phyloP scores from a whole-genome alignment of 2,113 vertebrate species.

The Osmerus eperlanus region DNA sequence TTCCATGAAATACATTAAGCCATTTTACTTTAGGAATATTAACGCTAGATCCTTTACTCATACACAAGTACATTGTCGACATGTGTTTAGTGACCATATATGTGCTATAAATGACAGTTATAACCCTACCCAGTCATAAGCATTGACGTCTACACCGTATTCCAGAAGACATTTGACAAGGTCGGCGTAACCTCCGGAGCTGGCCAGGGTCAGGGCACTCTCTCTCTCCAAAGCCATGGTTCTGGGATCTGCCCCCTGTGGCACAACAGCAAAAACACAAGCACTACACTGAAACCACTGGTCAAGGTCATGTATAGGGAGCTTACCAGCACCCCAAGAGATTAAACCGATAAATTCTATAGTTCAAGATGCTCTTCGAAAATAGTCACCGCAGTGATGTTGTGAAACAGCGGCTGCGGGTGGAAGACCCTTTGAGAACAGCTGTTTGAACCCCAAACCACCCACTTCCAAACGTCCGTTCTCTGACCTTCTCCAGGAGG shows the following conservation, averaged over 20 bases:
- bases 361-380: no score
- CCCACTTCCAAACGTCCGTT: slow-evolving; percentile 9
- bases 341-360: no score
- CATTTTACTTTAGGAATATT: no score
- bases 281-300: not conserved
- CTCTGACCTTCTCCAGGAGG: slow-evolving; percentile 85
- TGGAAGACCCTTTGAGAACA: not conserved
- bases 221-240: slow-evolving; percentile 84
- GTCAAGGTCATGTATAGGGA: not conserved
- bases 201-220: slow-evolving; percentile 89
- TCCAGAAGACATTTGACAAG: slow-evolving; percentile 83
- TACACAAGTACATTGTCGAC: no score
- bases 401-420: slow-evolving; percentile 3
- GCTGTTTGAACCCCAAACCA: slow-evolving; percentile 15
- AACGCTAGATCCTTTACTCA: no score
- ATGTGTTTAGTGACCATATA: no score
- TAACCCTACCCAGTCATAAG: slow-evolving; percentile 87
- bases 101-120: not conserved
- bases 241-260: slow-evolving; percentile 87
- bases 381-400: not conserved
- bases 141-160: slow-evolving; percentile 85
- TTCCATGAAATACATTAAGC: not conserved
- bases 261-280: slow-evolving; percentile 6
- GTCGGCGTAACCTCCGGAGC: slow-evolving; percentile 89
- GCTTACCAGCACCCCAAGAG: no score